These are phyloP conservation scores for Erebia palarica DNA, from an alignment of 2,888 invertebrate species.

Conservation along the genomic window DNA sequence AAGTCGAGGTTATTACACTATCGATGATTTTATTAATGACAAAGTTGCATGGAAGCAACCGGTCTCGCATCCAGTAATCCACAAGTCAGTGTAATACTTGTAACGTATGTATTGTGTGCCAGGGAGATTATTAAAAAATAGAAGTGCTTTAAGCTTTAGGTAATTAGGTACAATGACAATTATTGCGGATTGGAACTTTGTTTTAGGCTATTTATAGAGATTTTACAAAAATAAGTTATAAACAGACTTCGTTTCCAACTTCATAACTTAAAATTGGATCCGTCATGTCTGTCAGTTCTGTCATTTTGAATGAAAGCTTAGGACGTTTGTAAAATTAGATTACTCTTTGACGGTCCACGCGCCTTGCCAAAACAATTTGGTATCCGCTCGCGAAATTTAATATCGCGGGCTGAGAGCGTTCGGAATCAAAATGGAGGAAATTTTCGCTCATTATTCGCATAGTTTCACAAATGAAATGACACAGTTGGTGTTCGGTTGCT, in stretches of 20 bases:
- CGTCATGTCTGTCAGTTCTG: constrained; percentile 19
- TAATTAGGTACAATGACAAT: no score
- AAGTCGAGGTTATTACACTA: no score
- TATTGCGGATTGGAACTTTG: no score
- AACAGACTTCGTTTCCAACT: constrained; percentile 10
- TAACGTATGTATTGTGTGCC: no score
- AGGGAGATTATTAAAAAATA: no score
- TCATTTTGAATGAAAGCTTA: constrained; percentile 14
- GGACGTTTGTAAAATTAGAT: constrained; percentile 29
- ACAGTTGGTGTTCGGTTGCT: constrained; percentile 10
- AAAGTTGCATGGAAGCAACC: no score
- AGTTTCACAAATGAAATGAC: constrained; percentile 23
- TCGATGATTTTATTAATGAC: no score
- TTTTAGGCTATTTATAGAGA: not conserved
- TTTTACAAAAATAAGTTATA: not conserved
- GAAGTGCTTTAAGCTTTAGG: no score
- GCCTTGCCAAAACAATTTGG: constrained; percentile 36
- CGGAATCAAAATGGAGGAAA: constrained; percentile 30
- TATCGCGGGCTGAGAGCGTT: constrained; percentile 29
- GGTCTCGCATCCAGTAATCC: no score
- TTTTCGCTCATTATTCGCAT: constrained; percentile 31
- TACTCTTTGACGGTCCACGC: constrained; percentile 32
- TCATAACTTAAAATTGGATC: constrained; percentile 23
- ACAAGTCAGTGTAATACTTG: no score
- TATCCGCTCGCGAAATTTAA: constrained; percentile 34